Conservation (phyloP, 2,797 vertebrate species). For the Lepus townsendii region DNA sequence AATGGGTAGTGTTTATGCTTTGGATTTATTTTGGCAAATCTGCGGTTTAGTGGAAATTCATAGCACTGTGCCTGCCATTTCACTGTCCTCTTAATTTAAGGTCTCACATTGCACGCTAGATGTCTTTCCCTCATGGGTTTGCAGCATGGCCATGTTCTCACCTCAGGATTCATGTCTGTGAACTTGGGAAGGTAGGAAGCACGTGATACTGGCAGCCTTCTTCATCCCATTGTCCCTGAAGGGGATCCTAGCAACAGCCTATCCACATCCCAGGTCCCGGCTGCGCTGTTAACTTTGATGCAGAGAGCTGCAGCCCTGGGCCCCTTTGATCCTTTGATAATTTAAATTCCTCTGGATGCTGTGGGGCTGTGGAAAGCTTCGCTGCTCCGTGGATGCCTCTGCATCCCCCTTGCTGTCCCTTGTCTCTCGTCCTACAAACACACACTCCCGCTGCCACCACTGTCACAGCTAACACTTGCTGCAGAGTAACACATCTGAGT, state of each 20-base stretch:
- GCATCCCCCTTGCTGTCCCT: not conserved
- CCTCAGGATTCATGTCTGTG: not conserved
- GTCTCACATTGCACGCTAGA: too few relatives aligned
- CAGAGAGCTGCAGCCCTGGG: not conserved
- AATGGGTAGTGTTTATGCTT: not conserved
- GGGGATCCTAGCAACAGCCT: constrained; percentile 11
- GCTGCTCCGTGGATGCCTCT: not conserved
- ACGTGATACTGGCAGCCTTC: not conserved
- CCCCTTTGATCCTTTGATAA: not conserved
- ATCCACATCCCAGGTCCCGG: not conserved
- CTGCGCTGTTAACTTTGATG: not conserved
- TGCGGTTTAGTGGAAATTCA: not conserved
- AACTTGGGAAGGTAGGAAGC: not conserved
- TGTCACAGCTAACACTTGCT: not conserved
- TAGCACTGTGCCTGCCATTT: not conserved
- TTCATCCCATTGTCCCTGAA: not conserved
- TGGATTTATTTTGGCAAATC: constrained; percentile 27
- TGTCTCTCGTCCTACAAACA: too few relatives aligned
- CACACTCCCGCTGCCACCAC: not conserved
- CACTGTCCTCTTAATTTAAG: not conserved
- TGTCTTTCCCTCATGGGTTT: not conserved
- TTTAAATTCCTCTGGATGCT: not conserved
- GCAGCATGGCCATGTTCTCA: not conserved
- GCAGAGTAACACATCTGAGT: not conserved
- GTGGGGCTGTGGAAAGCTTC: not conserved